Conservation (phyloP, 2,797 vertebrate species). For the Acanthurus leucopareius region DNA sequence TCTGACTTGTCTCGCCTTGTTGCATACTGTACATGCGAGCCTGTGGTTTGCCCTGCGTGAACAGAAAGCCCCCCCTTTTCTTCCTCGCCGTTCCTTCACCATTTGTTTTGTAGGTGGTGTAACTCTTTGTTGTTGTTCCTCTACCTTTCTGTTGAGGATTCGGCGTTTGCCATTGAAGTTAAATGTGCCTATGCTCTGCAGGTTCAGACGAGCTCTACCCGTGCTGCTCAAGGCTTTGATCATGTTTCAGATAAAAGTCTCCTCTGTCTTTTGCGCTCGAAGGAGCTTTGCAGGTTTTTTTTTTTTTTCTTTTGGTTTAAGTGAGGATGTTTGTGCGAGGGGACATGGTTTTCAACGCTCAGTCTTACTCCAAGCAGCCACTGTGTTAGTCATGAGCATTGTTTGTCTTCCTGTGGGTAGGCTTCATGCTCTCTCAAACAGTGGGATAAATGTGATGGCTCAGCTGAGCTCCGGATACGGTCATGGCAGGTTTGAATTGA, state of each 20-base stretch:
- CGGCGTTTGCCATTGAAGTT: slow-evolving; percentile 48
- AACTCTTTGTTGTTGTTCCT: slow-evolving; percentile 20
- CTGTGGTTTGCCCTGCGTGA: slow-evolving; percentile 13
- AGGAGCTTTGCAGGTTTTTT: slow-evolving; percentile 22
- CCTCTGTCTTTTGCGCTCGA: slow-evolving; percentile 20
- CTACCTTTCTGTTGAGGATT: slow-evolving; percentile 39
- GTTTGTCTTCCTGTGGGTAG: slow-evolving; percentile 8
- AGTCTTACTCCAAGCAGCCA: slow-evolving; percentile 33
- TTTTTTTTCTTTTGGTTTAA: neutral
- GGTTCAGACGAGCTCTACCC: slow-evolving; percentile 61
- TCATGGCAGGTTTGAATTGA: slow-evolving; percentile 4
- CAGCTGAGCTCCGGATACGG: slow-evolving; percentile 30
- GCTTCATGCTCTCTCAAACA: slow-evolving; percentile 17
- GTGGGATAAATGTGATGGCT: slow-evolving; percentile 20
- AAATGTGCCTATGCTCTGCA: slow-evolving; percentile 53
- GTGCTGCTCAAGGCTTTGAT: slow-evolving; percentile 66
- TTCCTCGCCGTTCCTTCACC: slow-evolving; percentile 10
- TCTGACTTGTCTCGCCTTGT: slow-evolving; percentile 2
- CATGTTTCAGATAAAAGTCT: slow-evolving; percentile 62
- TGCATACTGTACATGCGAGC: neutral
- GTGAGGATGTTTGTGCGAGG: slow-evolving; percentile 18
- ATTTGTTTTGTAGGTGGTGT: slow-evolving; percentile 38
- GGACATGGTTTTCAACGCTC: slow-evolving; percentile 16
- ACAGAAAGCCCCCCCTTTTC: slow-evolving; percentile 4
- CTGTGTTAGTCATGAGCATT: slow-evolving; percentile 2